Evolutionary conservation across 1,140 invertebrate genomes (phyloP).

Genomic region (Euwallacea similis): DNA sequence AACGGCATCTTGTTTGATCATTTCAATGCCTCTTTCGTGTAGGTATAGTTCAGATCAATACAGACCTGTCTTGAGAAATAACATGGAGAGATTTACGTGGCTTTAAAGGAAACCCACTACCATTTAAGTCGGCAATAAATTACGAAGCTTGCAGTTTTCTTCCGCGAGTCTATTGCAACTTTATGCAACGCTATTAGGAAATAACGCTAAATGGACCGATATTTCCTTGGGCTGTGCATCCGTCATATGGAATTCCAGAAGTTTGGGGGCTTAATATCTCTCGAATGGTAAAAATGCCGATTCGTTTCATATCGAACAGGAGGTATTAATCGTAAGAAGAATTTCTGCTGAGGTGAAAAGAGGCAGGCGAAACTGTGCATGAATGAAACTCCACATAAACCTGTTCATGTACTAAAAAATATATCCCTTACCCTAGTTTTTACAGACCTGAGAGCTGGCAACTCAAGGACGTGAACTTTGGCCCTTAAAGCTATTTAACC

Average conservation of each 20-base stretch:
- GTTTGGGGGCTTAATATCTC: slow-evolving; percentile 7
- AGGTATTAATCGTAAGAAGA: neutral
- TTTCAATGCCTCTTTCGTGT: neutral
- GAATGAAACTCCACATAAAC: too few species aligned
- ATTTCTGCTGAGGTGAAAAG: neutral
- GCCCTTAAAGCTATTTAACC: too few species aligned
- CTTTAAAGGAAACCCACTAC: slow-evolving; percentile 18
- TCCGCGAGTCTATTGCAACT: slow-evolving; percentile 15
- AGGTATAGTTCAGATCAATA: neutral
- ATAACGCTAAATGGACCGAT: slow-evolving; percentile 22
- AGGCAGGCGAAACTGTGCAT: neutral
- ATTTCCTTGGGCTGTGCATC: slow-evolving; percentile 14
- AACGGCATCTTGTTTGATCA: too few species aligned
- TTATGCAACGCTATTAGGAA: slow-evolving; percentile 27
- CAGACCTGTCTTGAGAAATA: neutral
- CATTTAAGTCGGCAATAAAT: slow-evolving; percentile 28
- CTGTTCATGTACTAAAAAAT: neutral
- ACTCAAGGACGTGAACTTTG: too few species aligned
- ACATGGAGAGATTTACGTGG: slow-evolving; percentile 9
- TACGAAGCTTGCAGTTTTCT: slow-evolving; percentile 17
- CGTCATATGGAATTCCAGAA: neutral
- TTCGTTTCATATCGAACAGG: neutral
- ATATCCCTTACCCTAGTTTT: neutral
- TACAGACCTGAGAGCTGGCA: too few species aligned
- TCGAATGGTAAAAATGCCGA: neutral